These are phyloP conservation scores for Ctenosaura bakeri DNA, from an alignment of 2,797 vertebrate genomes.

Conservation along the genomic window DNA sequence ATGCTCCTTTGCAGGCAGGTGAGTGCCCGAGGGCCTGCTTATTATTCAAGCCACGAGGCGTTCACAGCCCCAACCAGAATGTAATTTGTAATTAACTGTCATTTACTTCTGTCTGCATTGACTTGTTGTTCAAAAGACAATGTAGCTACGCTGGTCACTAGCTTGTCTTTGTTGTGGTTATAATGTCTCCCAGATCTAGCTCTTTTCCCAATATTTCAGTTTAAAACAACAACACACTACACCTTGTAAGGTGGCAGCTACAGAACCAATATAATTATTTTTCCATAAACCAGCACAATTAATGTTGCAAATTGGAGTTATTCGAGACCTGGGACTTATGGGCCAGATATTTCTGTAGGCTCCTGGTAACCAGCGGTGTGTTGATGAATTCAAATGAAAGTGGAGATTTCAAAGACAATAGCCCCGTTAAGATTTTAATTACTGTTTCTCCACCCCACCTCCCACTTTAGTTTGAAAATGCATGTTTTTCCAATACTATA, in stretches of 20 bases:
- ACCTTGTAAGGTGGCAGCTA: background rate
- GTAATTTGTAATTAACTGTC: conserved; percentile 91
- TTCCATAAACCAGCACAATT: conserved; percentile 56
- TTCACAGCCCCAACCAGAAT: conserved; percentile 82
- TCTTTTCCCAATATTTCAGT: conserved; percentile 68
- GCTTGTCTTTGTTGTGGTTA: conserved; percentile 81
- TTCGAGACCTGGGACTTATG: conserved; percentile 53
- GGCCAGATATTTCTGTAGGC: conserved; percentile 53
- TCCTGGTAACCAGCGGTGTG: conserved; percentile 33
- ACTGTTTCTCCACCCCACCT: conserved; percentile 11
- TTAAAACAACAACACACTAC: background rate
- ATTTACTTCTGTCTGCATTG: conserved; percentile 85
- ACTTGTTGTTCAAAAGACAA: conserved; percentile 84
- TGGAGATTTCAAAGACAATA: conserved; percentile 49
- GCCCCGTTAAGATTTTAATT: conserved; percentile 63
- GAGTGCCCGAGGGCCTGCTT: conserved; percentile 85
- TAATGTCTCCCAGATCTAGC: conserved; percentile 78
- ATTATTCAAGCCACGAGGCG: conserved; percentile 83
- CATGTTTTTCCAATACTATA: conserved; percentile 65
- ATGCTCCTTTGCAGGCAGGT: conserved; percentile 84
- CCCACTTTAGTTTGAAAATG: conserved; percentile 8
- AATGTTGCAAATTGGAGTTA: conserved; percentile 62
- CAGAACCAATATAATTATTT: conserved; percentile 54
- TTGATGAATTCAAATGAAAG: conserved; percentile 56
- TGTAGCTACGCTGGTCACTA: conserved; percentile 81